Base-by-base conservation (phyloP, 2,113 vertebrate genomes). In the Cepphus grylle region DNA sequence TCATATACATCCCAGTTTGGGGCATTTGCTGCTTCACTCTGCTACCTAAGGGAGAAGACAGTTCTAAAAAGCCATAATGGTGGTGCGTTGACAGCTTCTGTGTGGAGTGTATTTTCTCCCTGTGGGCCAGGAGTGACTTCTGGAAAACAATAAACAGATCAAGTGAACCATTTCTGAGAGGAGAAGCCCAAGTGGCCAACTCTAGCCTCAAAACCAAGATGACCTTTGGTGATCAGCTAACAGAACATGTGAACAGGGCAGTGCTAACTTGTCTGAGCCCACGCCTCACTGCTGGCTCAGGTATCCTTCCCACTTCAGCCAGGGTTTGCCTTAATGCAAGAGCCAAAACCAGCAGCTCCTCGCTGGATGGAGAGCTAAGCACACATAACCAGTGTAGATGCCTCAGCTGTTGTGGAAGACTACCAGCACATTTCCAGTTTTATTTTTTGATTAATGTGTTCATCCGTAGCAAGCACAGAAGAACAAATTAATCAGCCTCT, bases 261-360 rank as follows among this genome's bases (percentile, higher is more conserved):
- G 16, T 7, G 55, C 45, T 49, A 34, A 3, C 9, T 4, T 2
- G 12, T 9, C 25, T 2, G 17, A 20, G 15, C 15, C 26, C 32
- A 1, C 0, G 0, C 6, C 15, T 6, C 6, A 0, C n/a, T 40
- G 27, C 50, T 15, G 55, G 22, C 10, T 18, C 0, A 1, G 7
- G 6, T 21, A 11, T 21, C 45, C 18, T 11, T 53, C 45, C 36
- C 0, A 1, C 42, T 53, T 11, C 32, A 52, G 22, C 17, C 27
- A 27, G 30, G 17, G 15, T n/a, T 12, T 81, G n/a, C 26, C 10
- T 22, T 40, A 9, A 43, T 6, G 16, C 23, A 20, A 47, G 36
- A 45, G 12, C 38, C 72, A 15, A 25, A 45, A 22, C 3, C 36
- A n/a, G 50, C 55, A 67, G 43, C 27, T 76, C 23, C 61, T 81